Evolutionary conservation across 92 coral and sea anemone genomes (phyloP).

Genomic region (Phenganax subtilis): DNA sequence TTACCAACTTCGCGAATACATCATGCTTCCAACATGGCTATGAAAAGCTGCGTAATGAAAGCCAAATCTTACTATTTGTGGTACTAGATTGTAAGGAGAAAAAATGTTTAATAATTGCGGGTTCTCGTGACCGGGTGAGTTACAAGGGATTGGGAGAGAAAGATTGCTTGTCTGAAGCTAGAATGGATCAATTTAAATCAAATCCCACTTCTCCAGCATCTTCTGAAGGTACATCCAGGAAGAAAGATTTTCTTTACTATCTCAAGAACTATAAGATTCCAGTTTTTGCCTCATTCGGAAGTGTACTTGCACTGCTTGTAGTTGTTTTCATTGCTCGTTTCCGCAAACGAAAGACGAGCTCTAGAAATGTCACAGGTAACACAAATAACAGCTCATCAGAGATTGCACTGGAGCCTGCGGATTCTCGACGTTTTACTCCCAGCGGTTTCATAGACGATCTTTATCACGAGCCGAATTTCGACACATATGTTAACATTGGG

Average conservation of each 20-base stretch:
- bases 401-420: neutral
- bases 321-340: neutral
- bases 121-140: neutral
- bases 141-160: neutral
- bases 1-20: neutral
- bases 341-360: neutral
- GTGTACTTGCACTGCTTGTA: neutral
- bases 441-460: neutral
- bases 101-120: neutral
- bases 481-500: neutral
- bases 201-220: neutral
- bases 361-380: neutral
- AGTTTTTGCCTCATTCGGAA: neutral
- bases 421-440: neutral
- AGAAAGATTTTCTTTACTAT: neutral
- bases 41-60: neutral
- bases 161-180: neutral
- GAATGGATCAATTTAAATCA: neutral
- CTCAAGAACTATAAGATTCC: neutral
- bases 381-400: neutral
- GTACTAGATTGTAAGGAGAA: neutral
- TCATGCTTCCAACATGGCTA: neutral
- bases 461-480: constrained; percentile 22
- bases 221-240: neutral
- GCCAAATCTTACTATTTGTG: neutral